These are phyloP conservation scores for Cremastobaeus sp. DNA, from an alignment of 2,888 invertebrate species.

Conservation along the genomic window DNA sequence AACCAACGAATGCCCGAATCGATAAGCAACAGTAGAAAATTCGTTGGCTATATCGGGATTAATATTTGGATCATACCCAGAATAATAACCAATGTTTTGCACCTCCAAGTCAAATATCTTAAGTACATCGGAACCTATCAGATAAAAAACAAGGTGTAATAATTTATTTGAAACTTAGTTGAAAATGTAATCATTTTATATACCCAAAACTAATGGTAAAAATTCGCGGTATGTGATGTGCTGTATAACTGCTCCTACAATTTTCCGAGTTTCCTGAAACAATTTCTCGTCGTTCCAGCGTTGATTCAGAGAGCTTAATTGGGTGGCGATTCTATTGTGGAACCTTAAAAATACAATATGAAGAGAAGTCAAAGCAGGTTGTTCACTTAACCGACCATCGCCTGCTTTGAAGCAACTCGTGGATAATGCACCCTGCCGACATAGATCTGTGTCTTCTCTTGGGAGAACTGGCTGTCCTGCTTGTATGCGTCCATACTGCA, in stretches of 20 bases:
- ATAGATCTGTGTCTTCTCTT: constrained; percentile 82
- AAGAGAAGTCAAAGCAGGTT: constrained; percentile 87
- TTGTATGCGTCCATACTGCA: constrained; percentile 83
- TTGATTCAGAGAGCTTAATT: constrained; percentile 85
- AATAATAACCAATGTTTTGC: constrained; percentile 84
- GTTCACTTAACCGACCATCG: constrained; percentile 88
- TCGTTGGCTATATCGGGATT: constrained; percentile 88
- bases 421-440: constrained; percentile 85
- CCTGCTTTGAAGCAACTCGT: constrained; percentile 88
- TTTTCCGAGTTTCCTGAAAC: constrained; percentile 90
- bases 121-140: constrained; percentile 85
- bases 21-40: constrained; percentile 89
- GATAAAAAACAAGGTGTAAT: background rate
- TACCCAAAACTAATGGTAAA: constrained; percentile 87
- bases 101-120: constrained; percentile 87
- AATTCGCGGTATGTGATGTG: constrained; percentile 92
- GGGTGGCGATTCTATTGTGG: constrained; percentile 87
- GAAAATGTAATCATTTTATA: background rate
- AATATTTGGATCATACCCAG: constrained; percentile 83
- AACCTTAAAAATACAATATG: constrained; percentile 88
- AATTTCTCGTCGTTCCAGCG: constrained; percentile 94
- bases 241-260: constrained; percentile 87
- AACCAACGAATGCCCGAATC: constrained; percentile 92
- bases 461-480: constrained; percentile 82
- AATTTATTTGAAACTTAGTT: no score